Percentiles rank a stretch among this genome's conserved stretches.
Conservation (phyloP, 1,140 invertebrate species). For the Drosophila parvula region DNA sequence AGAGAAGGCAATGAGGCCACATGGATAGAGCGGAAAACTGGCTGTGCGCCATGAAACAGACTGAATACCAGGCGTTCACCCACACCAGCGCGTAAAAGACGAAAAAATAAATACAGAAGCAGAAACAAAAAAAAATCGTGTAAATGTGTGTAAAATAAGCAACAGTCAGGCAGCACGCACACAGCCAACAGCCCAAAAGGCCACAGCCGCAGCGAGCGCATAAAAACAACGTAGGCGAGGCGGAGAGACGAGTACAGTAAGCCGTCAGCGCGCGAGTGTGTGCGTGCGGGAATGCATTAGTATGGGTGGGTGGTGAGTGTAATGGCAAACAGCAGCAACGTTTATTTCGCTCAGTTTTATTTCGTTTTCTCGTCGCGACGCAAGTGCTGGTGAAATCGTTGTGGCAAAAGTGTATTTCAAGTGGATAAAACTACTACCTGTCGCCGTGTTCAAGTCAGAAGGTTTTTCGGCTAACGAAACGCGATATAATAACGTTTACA, state of each 20-base stretch:
- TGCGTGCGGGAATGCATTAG: conserved; percentile 34
- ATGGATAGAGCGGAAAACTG: conserved; percentile 72
- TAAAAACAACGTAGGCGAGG: conserved; percentile 21
- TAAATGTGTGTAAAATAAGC: conserved; percentile 31
- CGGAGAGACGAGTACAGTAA: conserved; percentile 40
- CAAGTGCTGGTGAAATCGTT: conserved; percentile 66
- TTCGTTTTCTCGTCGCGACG: conserved; percentile 61
- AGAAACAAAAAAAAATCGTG: conserved; percentile 53
- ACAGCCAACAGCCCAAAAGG: conserved; percentile 16
- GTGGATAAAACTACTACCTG: conserved; percentile 3
- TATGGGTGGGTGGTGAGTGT: conserved; percentile 48
- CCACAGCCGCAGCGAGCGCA: conserved; percentile 26
- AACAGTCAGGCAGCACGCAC: conserved; percentile 40
- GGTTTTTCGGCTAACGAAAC: neutral
- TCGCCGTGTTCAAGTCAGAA: neutral
- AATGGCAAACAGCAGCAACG: conserved; percentile 52
- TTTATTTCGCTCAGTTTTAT: conserved; percentile 73
- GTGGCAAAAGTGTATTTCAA: conserved; percentile 30
- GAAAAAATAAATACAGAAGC: conserved; percentile 28
- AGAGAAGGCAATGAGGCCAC: conserved; percentile 33
- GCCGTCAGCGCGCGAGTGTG: conserved; percentile 20
- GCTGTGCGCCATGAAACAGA: conserved; percentile 74
- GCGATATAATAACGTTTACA: conserved; percentile 4
- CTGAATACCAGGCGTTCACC: conserved; percentile 57
- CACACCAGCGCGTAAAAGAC: conserved; percentile 32